Percentiles rank a stretch among this genome's conserved stretches.
Conservation (phyloP, 2,797 vertebrate genomes). For the Leucoraja ocellata region DNA sequence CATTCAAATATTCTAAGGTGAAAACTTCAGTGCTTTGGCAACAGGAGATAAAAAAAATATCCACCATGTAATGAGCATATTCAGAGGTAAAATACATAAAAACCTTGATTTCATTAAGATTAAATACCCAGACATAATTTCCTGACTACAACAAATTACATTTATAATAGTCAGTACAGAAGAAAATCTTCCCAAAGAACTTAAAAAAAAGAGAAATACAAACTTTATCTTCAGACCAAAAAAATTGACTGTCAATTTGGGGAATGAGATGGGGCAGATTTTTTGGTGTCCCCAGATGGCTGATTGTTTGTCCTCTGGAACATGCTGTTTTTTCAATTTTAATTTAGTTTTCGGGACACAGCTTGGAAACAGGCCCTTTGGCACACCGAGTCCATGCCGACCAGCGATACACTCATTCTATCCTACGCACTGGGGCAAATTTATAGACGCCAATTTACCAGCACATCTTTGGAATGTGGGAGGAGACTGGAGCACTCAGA, state of each 20-base stretch:
- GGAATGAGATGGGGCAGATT: no score
- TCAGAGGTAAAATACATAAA: neutral
- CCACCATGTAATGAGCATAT: neutral
- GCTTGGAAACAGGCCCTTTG: no score
- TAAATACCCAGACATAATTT: neutral
- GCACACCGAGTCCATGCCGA: no score
- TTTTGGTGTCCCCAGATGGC: no score
- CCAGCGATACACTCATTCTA: no score
- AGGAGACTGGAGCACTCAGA: no score
- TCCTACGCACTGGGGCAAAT: no score
- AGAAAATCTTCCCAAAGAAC: neutral
- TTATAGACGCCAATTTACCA: no score
- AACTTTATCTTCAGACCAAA: neutral
- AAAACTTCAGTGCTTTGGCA: neutral
- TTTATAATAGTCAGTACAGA: neutral
- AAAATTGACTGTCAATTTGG: neutral
- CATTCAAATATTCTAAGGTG: neutral
- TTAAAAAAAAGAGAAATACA: neutral
- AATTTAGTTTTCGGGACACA: no score
- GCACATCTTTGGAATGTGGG: no score
- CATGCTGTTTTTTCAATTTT: no score
- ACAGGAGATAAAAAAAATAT: neutral
- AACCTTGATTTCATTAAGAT: neutral
- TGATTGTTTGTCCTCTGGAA: no score
- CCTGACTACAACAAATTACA: neutral